Evolutionary conservation across 2,888 invertebrate genomes (phyloP).

Genomic region (Elmis aenea): DNA sequence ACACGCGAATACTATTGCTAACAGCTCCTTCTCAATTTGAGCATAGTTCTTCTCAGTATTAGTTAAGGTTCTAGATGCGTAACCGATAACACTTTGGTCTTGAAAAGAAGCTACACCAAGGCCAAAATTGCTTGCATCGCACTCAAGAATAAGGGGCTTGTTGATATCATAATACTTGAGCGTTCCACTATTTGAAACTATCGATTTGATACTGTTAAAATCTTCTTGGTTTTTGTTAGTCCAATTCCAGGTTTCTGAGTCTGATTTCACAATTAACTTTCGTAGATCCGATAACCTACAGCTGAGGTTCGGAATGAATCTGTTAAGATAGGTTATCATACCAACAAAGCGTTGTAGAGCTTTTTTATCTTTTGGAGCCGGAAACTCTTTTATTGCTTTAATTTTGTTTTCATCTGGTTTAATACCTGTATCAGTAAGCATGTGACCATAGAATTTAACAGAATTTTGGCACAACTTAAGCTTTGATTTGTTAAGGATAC

Average conservation of each 20-base stretch:
- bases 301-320: no score
- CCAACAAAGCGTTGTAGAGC: no score
- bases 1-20: slow-evolving; percentile 19
- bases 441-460: no score
- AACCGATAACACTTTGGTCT: slow-evolving; percentile 22
- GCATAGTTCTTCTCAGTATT: slow-evolving; percentile 11
- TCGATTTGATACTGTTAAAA: slow-evolving; percentile 1
- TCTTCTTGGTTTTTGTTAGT: neutral
- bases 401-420: no score
- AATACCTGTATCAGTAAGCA: no score
- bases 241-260: neutral
- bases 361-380: no score
- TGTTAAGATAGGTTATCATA: no score
- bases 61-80: slow-evolving; percentile 21
- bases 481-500: no score
- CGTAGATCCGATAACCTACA: no score
- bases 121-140: slow-evolving; percentile 10
- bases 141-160: slow-evolving; percentile 6
- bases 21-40: slow-evolving; percentile 13
- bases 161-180: slow-evolving; percentile 9
- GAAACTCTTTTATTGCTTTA: no score
- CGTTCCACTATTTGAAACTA: slow-evolving; percentile 2
- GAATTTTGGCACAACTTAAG: no score
- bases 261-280: neutral
- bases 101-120: slow-evolving; percentile 23